Evolutionary conservation across 1,140 invertebrate genomes (phyloP), one percentile per base, ranked within the genome.

Genomic region (Trichoplusia ni): DNA sequence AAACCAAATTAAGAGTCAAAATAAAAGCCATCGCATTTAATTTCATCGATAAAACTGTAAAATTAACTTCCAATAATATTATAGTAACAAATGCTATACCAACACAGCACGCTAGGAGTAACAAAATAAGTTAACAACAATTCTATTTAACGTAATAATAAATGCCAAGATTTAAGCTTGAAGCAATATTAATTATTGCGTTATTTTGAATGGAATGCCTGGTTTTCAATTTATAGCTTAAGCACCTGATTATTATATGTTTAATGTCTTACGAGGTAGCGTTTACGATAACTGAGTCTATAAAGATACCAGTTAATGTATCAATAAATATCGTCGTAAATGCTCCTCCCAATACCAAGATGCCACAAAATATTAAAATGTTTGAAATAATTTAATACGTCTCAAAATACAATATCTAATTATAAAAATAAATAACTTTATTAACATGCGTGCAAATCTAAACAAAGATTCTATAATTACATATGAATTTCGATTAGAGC

Each of bases 401-500:
- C 11, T 31, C 38, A 51, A 40, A 56, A 11, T 23, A 42, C 46
- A 31, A 14, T 31, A 16, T 31, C 25, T 27, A 31, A 31, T 16
- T 49, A 29, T 14, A 31, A 14, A 9, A 49, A 29, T 29, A 38
- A 67, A 70, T 63, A 35, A 54, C n/a, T 18, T 46, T 67, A 79
- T 80, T 75, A 79, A 81, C 71, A 78, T 71, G 47, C 66, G 61
- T 44, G 2, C 11, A 44, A 81, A 81, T 66, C 77, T 74, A 81
- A 81, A 84, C 74, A 86, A 82, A 75, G 66, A 77, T 81, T 70
- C 77, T 83, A 81, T 79, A 79, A 77, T 78, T 84, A 82, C 21
- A 40, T 73, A 74, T 76, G 71, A 67, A 69, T 76, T 72, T 67
- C 70, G 67, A 60, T 62, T 66, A 33, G 64, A 77, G 80, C 80